phyloP scores from a whole-genome alignment of 1,140 invertebrate species.

The Atopsyche davidsoni region DNA sequence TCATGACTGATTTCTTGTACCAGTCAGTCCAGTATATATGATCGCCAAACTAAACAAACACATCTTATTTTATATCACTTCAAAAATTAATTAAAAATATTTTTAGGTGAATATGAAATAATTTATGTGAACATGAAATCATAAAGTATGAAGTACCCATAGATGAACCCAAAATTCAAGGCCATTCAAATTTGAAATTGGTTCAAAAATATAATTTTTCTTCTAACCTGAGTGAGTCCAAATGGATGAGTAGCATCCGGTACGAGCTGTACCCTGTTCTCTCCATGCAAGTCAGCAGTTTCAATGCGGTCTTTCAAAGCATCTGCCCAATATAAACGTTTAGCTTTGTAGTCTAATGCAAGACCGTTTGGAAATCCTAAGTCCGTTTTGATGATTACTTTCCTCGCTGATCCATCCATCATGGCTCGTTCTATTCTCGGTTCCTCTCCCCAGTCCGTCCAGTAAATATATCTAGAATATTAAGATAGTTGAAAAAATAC shows the following conservation, averaged over 20 bases:
- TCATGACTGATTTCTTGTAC: slow-evolving; percentile 72
- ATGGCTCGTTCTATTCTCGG: slow-evolving; percentile 79
- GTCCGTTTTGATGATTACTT: slow-evolving; percentile 67
- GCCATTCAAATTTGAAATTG: no score
- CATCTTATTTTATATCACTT: not conserved
- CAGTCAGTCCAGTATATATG: slow-evolving; percentile 89
- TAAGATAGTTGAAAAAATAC: slow-evolving; percentile 10
- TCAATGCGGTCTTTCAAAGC: slow-evolving; percentile 86
- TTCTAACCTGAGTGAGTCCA: slow-evolving; percentile 61
- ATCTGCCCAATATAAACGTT: slow-evolving; percentile 85
- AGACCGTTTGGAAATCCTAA: slow-evolving; percentile 88
- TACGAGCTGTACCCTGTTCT: slow-evolving; percentile 65
- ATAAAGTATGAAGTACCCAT: no score
- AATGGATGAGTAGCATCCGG: slow-evolving; percentile 68
- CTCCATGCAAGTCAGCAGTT: slow-evolving; percentile 76
- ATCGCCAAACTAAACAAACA: slow-evolving; percentile 53
- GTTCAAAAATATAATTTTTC: no score
- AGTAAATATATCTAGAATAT: slow-evolving; percentile 67
- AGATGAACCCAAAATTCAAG: no score
- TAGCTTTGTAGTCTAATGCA: slow-evolving; percentile 75
- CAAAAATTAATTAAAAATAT: no score
- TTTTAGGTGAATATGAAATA: no score
- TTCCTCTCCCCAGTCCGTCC: slow-evolving; percentile 83
- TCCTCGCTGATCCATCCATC: slow-evolving; percentile 75
- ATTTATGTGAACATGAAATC: no score